These are phyloP conservation scores for Paratrypauchen microcephalus DNA, from an alignment of 2,797 vertebrate species.

Conservation along the genomic window DNA sequence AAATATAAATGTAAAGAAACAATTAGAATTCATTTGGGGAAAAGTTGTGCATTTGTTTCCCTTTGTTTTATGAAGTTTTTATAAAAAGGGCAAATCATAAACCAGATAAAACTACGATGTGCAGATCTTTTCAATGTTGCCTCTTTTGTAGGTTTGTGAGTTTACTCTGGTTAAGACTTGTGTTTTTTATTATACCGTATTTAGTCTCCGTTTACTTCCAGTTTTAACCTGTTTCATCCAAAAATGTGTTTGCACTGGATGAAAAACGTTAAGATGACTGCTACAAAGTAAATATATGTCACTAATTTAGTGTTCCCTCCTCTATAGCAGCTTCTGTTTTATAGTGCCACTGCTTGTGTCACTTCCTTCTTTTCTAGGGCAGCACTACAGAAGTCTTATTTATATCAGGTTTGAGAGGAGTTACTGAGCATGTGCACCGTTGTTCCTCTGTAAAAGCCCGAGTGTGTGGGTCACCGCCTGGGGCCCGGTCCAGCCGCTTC, in stretches of 20 bases:
- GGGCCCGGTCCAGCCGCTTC: constrained; percentile 52
- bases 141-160: no score
- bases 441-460: constrained; percentile 43
- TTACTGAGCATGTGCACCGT: constrained; percentile 40
- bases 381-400: constrained; percentile 52
- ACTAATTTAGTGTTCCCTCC: constrained; percentile 30
- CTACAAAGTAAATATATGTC: background rate
- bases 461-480: constrained; percentile 41
- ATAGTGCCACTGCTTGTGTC: constrained; percentile 48
- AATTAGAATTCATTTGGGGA: background rate
- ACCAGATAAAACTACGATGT: no score
- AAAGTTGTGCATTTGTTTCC: background rate
- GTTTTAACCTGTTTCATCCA: background rate
- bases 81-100: no score
- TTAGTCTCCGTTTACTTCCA: background rate
- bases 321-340: constrained; percentile 47
- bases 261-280: background rate
- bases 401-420: constrained; percentile 26
- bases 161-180: no score
- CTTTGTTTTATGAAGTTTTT: no score
- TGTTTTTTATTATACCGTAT: no score
- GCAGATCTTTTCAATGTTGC: no score
- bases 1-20: no score
- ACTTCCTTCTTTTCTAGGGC: constrained; percentile 60
- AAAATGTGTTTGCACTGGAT: background rate